Base-by-base conservation (phyloP, 2,888 invertebrate species). In the Chesias legatella region DNA sequence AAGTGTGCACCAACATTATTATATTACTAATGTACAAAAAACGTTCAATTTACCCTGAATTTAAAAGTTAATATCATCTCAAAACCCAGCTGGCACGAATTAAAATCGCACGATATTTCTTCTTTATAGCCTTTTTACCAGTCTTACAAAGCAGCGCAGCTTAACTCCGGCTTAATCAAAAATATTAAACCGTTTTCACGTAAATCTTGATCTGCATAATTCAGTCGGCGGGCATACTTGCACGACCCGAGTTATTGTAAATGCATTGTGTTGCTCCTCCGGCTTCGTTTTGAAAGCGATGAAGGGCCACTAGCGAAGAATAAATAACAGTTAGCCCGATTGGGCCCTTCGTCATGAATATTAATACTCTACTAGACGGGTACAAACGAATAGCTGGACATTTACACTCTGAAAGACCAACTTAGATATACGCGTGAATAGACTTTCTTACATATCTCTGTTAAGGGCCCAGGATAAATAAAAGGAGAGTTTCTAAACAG, bases 141-240 rank as follows among this genome's bases (percentile, higher is more conserved):
- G 1, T n/a, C n/a, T 22, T 1, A 22, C 1, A 7, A 7, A 22
- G 6, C 22, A 6, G n/a, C 22, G 1, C 7, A 22, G 6, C 6
- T 22, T n/a, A n/a, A 7, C 1, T 7, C 22, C 4, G n/a, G 7
- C 24, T 35, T 25, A 10, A 56, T 49, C 34, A 55, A 56, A 52
- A 32, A 43, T 47, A 43, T 42, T 26, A 28, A 38, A 40, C 8
- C 7, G 39, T 49, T 41, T 45, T 45, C 39, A 40, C 47, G 53
- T 58, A 62, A 63, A 63, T 53, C 56, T 48, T 53, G 42, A 52
- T 58, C 55, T 74, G 61, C 65, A 76, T 77, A 73, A 78, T 75
- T 65, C 70, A 75, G 46, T 39, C 38, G 28, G 36, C 36, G 43
- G 39, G 48, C 75, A 73, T 73, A 64, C 75, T 61, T 48, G 58